Percentiles rank a stretch among this genome's conserved stretches.
Evolutionary conservation across 2,797 vertebrate genomes (phyloP).

Genomic region (Notolepis coatsorum): DNA sequence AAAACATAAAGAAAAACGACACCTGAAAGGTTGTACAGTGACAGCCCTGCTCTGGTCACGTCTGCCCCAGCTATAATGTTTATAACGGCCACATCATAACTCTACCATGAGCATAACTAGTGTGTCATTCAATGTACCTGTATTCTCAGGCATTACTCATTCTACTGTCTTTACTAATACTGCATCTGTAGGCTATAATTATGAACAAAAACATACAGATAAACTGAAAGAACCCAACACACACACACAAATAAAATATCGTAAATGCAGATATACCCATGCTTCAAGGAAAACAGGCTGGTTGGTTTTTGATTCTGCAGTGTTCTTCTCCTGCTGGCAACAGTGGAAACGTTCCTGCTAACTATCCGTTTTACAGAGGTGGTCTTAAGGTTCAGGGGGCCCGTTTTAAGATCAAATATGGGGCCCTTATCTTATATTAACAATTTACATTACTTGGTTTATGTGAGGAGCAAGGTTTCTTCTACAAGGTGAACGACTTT

Average conservation of each 20-base stretch:
- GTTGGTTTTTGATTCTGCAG: slow-evolving; percentile 41
- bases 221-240: slow-evolving; percentile 33
- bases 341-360: too few relatives aligned
- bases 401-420: too few relatives aligned
- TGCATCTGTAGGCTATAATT: slow-evolving; percentile 40
- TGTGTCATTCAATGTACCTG: slow-evolving; percentile 72
- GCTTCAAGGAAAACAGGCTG: slow-evolving; percentile 23
- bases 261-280: slow-evolving; percentile 53
- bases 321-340: slow-evolving; percentile 21
- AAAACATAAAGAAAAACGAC: too few relatives aligned
- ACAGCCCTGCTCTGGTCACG: slow-evolving; percentile 19
- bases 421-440: too few relatives aligned
- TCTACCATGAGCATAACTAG: slow-evolving; percentile 57
- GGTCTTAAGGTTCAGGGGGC: too few relatives aligned
- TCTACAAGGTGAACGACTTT: too few relatives aligned
- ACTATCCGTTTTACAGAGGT: too few relatives aligned
- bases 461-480: too few relatives aligned
- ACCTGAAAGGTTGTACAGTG: too few relatives aligned
- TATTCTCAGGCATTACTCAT: slow-evolving; percentile 62
- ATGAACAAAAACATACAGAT: slow-evolving; percentile 52
- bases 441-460: too few relatives aligned
- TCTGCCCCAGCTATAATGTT: slow-evolving; percentile 15
- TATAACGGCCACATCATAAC: not conserved
- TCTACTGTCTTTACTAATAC: slow-evolving; percentile 29
- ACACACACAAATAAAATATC: slow-evolving; percentile 16